A percentile compares a stretch with the other conserved stretches of the same genome.
These are phyloP conservation scores for Pachyrhynchus sulphureomaculatus DNA, from an alignment of 1,140 invertebrate species.

Conservation along the genomic window DNA sequence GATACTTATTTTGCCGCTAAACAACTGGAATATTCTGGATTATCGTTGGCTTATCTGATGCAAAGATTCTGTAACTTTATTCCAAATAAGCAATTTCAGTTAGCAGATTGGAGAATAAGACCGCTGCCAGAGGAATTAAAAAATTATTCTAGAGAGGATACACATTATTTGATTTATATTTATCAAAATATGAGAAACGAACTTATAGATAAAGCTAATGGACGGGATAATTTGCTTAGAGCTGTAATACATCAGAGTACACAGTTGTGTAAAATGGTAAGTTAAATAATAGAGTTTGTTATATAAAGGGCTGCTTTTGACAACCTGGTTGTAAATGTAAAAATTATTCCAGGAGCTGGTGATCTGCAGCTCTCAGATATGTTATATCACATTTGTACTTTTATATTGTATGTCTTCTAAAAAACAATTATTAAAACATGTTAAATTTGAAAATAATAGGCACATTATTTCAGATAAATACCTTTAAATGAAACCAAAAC, in stretches of 20 bases:
- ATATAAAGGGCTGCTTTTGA: too few relatives aligned
- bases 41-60: slow-evolving; percentile 80
- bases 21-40: slow-evolving; percentile 67
- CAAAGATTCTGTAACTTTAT: slow-evolving; percentile 76
- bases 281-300: too few relatives aligned
- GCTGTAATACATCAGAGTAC: slow-evolving; percentile 72
- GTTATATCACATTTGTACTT: too few relatives aligned
- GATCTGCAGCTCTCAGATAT: too few relatives aligned
- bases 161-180: slow-evolving; percentile 93
- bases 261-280: slow-evolving; percentile 67
- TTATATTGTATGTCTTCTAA: too few relatives aligned
- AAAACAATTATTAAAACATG: too few relatives aligned
- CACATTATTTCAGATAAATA: too few relatives aligned
- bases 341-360: too few relatives aligned
- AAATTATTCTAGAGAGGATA: slow-evolving; percentile 91
- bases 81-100: slow-evolving; percentile 87
- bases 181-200: slow-evolving; percentile 82
- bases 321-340: too few relatives aligned
- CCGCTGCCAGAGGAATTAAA: slow-evolving; percentile 84
- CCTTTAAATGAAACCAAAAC: too few relatives aligned
- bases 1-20: slow-evolving; percentile 91
- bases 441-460: too few relatives aligned
- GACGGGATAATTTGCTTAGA: slow-evolving; percentile 67
- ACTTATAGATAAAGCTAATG: slow-evolving; percentile 70
- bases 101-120: slow-evolving; percentile 95